A percentile compares a stretch with the other conserved stretches of the same genome.
Evolutionary conservation across 2,888 invertebrate species (phyloP).

Genomic region (Himalopsyche japonica): DNA sequence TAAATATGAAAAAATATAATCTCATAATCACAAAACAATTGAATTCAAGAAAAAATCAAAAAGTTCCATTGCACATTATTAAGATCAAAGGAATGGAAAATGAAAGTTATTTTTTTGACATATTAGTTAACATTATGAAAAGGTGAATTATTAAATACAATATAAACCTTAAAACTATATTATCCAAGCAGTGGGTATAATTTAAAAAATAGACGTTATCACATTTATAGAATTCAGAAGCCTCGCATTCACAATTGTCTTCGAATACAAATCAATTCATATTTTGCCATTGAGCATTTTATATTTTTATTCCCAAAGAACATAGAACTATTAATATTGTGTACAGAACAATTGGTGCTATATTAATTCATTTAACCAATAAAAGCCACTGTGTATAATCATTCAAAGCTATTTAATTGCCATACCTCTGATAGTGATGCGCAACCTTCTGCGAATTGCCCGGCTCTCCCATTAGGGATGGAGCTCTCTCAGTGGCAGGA

Average conservation of each 20-base stretch:
- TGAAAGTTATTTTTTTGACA: neutral
- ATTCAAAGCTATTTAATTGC: neutral
- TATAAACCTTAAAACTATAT: neutral
- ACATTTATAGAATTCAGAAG: neutral
- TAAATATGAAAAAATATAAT: too few species aligned
- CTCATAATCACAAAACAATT: too few species aligned
- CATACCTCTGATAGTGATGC: conserved; percentile 38
- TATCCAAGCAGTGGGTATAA: neutral
- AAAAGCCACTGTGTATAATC: neutral
- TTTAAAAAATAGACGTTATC: neutral
- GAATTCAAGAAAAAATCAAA: neutral
- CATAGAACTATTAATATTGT: neutral
- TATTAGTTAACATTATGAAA: neutral
- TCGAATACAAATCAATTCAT: neutral
- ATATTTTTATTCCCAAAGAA: too few species aligned
- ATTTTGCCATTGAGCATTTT: neutral
- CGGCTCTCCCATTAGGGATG: conserved; percentile 23
- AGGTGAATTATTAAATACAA: neutral
- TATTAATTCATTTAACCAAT: neutral
- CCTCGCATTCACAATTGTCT: neutral
- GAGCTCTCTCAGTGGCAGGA: conserved; percentile 26
- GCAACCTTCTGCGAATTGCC: conserved; percentile 14
- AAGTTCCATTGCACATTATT: neutral
- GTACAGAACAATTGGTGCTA: neutral
- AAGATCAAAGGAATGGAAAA: neutral